Percentiles rank a stretch among this genome's conserved stretches.
phyloP scores from a whole-genome alignment of 2,113 vertebrate species.

The Scopus umbretta region DNA sequence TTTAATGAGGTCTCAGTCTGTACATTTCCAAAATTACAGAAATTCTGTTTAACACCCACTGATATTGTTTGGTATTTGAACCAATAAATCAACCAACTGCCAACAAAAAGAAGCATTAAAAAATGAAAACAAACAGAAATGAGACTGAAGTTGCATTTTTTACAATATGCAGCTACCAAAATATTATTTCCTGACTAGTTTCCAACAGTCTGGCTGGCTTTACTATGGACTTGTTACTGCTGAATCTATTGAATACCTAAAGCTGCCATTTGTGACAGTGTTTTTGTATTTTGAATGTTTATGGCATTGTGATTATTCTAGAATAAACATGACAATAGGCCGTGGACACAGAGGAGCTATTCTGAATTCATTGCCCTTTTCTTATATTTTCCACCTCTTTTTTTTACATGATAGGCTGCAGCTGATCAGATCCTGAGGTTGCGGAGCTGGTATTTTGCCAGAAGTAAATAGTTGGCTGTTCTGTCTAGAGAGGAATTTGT shows the following conservation, averaged over 20 bases:
- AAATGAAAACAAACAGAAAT: neutral
- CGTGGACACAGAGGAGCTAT: neutral
- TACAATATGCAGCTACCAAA: neutral
- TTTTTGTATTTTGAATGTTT: neutral
- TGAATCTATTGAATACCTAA: neutral
- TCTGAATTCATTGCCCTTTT: neutral
- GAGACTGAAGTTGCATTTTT: neutral
- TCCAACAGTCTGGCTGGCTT: neutral
- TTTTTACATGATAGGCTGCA: neutral
- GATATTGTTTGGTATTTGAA: neutral
- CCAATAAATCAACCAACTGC: neutral
- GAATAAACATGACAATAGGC: neutral
- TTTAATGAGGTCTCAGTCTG: conserved; percentile 15
- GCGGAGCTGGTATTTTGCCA: neutral
- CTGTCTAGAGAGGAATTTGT: neutral
- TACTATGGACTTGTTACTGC: neutral
- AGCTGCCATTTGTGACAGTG: neutral
- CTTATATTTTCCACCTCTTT: neutral
- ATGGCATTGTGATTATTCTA: neutral
- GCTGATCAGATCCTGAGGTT: neutral
- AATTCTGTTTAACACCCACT: neutral
- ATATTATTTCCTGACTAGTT: neutral
- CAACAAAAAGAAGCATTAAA: neutral
- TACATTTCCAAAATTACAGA: conserved; percentile 24
- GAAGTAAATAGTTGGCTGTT: neutral